Percentiles rank a stretch among this genome's conserved stretches.
Conservation (phyloP, 2,113 vertebrate species). For the Gavialis gangeticus region DNA sequence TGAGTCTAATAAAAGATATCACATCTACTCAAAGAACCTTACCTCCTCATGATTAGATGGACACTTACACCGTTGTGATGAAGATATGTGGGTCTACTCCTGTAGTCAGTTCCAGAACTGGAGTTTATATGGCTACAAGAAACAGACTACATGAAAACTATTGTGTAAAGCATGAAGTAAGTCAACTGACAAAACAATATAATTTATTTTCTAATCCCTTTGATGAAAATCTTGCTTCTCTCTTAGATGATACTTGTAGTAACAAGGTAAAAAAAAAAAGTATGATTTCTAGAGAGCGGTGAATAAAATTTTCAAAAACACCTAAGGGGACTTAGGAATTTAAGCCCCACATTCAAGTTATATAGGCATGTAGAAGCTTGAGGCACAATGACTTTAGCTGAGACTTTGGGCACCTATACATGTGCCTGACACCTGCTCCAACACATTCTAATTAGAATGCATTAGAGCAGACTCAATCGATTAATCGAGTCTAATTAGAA, state of each 20-base stretch:
- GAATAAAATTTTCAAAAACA: background rate
- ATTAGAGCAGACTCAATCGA: no score
- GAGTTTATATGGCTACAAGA: slow-evolving; percentile 5
- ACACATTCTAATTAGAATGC: no score
- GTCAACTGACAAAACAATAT: background rate
- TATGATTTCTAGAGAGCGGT: background rate
- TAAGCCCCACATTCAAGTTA: background rate
- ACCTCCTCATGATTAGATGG: no score
- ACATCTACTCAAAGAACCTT: no score
- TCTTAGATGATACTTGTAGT: background rate
- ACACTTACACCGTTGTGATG: no score
- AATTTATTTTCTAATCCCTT: background rate
- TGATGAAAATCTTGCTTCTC: background rate
- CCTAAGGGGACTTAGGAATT: background rate
- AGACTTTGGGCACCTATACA: no score
- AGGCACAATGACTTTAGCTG: no score
- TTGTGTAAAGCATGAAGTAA: background rate
- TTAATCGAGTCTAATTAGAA: no score
- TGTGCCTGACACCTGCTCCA: no score
- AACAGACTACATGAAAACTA: background rate
- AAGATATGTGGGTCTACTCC: background rate
- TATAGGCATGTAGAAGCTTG: background rate
- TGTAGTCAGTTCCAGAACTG: background rate
- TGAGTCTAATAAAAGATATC: no score
- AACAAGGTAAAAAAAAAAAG: background rate